Evolutionary conservation across 2,113 vertebrate species (phyloP), one percentile per base, ranked within the genome.

Genomic region (Ptilorrhoa leucosticta): DNA sequence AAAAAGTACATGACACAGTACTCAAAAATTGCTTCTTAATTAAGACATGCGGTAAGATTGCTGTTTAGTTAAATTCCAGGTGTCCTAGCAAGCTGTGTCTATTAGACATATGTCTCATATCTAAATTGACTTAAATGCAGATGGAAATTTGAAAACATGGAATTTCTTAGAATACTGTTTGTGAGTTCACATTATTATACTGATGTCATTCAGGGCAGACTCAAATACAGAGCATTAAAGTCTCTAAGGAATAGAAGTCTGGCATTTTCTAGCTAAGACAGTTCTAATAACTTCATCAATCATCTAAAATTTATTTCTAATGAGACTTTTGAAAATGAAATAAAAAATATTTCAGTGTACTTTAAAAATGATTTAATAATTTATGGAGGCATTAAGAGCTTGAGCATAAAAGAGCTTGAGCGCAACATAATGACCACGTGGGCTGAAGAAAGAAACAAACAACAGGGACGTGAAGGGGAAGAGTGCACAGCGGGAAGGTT

Each of bases 81-180:
- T 87, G 23, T 70, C 35, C 40, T 86, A 54, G 17, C 8, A 93
- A 61, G 31, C 20, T 80, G 21, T 71, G 42, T 20, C n/a, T 91
- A 8, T 87, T 77, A 47, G 78, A 66, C 15, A 54, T 77, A 37
- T 75, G 51, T 44, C 17, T 89, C 6, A 20, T 73, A 39, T 86
- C 72, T 95, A 64, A 90, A 64, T 18, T 64, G 27, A 92, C 56
- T 77, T 77, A 19, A 86, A 73, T 70, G 13, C 40, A 84, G 64
- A 75, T 31, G 39, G 77, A 94, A 86, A 95, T 93, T 93, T 90
- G 54, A 37, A 90, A 95, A 78, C 44, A n/a, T 47, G n/a, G 48
- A 87, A 90, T 78, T 95, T 92, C 80, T 90, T 95, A 92, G 90
- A 86, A 88, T 93, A 66, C 60, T 28, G 6, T 90, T 94, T 93